Evolutionary conservation across 2,888 invertebrate genomes (phyloP), one percentile per base, ranked within the genome.

Genomic region (Eupeodes latifasciatus): DNA sequence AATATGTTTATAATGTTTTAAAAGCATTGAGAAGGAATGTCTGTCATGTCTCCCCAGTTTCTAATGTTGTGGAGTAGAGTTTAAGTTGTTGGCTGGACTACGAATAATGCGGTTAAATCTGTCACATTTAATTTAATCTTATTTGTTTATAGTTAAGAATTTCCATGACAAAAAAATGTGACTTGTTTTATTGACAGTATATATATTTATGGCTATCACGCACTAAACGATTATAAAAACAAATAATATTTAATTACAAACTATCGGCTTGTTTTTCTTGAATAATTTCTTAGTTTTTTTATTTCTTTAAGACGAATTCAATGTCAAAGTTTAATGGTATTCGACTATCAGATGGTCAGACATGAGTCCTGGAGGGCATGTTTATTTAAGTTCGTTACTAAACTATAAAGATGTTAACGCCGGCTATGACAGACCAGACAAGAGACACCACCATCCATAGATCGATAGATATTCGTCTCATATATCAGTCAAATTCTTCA

Each of bases 291-390:
- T 44, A 2, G 0, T 10, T 12, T 47, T 10, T 47, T 47, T 47
- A 49, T 36, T 34, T 67, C 11, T 16, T 9, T 47, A 51, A 61
- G 11, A 49, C 34, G 11, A 62, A 36, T 85, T 80, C 86, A 86
- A 76, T 75, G 83, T 53, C 79, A 83, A 49, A 83, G 83, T 83
- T 83, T 61, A 83, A 80, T 66, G 66, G 69, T 69, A 74, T 72
- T 51, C 51, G 53, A 27, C 40, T 49, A 80, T 57, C 49, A 57
- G 51, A 62, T 67, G 74, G 47, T 12, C 49, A 19, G 69, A 9
- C 27, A 64, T 78, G 77, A 27, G 53, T 34, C 53, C 74, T 40
- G 69, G 53, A 16, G 40, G 67, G 55, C 19, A 66, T 55, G n/a
- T 57, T 40, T 51, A 55, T 44, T 62, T 11, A 51, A 34, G 16